phyloP scores from a whole-genome alignment of 2,113 vertebrate species.

The Herpetotheres cachinnans region DNA sequence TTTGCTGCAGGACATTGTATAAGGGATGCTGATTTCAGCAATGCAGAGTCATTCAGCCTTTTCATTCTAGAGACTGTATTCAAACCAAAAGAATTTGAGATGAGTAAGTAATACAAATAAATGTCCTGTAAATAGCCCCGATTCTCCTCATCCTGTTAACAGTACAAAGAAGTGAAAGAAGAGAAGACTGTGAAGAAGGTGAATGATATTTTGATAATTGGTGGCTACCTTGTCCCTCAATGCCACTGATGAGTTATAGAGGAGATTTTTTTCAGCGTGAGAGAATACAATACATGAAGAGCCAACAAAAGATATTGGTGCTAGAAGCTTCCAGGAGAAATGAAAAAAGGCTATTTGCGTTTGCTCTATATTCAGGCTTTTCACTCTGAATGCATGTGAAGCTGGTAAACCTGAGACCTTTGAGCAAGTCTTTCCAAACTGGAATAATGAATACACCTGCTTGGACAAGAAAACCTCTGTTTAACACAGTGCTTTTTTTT shows the following conservation, averaged over 20 bases:
- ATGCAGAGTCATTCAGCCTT: conserved; percentile 34
- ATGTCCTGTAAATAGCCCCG: conserved; percentile 59
- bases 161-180: conserved; percentile 36
- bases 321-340: conserved; percentile 60
- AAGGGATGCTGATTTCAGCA: conserved; percentile 15
- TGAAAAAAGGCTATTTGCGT: neutral
- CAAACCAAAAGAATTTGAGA: conserved; percentile 50
- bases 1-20: neutral
- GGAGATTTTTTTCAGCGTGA: neutral
- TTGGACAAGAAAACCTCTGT: conserved; percentile 57
- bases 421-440: conserved; percentile 22
- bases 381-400: conserved; percentile 45
- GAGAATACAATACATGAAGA: neutral
- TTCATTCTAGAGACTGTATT: conserved; percentile 41
- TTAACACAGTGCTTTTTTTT: conserved; percentile 32
- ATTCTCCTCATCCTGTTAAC: neutral
- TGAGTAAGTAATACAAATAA: conserved; percentile 23
- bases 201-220: neutral
- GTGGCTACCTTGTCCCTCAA: neutral
- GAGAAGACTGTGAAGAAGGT: neutral
- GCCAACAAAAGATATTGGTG: conserved; percentile 35
- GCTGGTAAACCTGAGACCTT: conserved; percentile 58
- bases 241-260: conserved; percentile 22
- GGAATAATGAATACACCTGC: conserved; percentile 25
- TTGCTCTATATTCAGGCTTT: conserved; percentile 37